Conservation (phyloP, 2,888 invertebrate genomes). For the Ophioninae sp. region DNA sequence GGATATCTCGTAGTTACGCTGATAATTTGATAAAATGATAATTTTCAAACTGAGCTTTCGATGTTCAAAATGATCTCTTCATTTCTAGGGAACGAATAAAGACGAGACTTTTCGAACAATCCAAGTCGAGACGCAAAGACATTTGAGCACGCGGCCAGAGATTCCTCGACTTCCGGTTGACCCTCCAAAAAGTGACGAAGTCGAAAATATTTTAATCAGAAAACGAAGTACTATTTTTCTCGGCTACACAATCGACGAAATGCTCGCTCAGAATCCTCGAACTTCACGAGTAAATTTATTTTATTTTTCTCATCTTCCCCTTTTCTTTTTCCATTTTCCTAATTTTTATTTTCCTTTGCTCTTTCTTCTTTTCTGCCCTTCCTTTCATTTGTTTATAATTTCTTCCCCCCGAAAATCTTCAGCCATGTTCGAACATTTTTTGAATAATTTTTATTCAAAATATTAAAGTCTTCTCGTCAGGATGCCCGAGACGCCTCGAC, state of each 20-base stretch:
- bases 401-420: background rate
- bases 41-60: background rate
- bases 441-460: constrained; percentile 2
- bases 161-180: constrained; percentile 10
- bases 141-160: constrained; percentile 43
- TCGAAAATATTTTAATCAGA: constrained; percentile 14
- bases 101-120: constrained; percentile 43
- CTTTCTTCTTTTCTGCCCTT: too few relatives aligned
- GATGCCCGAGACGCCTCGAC: constrained; percentile 31
- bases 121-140: constrained; percentile 36
- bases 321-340: too few relatives aligned
- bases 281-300: constrained; percentile 11
- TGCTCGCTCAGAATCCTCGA: constrained; percentile 38
- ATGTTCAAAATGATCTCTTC: background rate
- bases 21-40: too few relatives aligned
- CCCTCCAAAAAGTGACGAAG: constrained; percentile 44
- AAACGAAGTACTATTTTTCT: constrained; percentile 49
- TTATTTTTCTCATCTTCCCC: background rate
- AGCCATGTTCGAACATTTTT: background rate
- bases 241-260: constrained; percentile 48
- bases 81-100: constrained; percentile 13
- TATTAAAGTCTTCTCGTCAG: constrained; percentile 17
- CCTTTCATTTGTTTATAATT: too few relatives aligned
- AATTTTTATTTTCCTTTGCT: too few relatives aligned
- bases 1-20: background rate